A percentile compares a stretch with the other conserved stretches of the same genome.
phyloP scores from a whole-genome alignment of 2,888 invertebrate genomes.

The Panorpa germanica region DNA sequence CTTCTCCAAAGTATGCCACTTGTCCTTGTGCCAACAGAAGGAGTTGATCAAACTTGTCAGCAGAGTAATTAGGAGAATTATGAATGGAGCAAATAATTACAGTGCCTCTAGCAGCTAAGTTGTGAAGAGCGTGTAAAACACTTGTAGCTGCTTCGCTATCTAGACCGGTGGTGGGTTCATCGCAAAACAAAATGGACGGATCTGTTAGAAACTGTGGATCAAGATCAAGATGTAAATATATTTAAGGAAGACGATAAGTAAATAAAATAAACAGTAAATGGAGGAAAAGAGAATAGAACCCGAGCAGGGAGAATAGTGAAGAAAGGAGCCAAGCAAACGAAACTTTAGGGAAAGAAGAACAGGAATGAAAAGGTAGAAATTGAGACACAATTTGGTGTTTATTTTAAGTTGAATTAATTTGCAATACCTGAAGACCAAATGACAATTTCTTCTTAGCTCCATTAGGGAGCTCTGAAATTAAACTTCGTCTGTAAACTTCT shows the following conservation, averaged over 20 bases:
- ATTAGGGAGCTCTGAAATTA: too few relatives aligned
- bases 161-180: constrained; percentile 84
- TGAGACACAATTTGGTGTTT: too few relatives aligned
- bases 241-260: too few relatives aligned
- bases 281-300: constrained; percentile 8
- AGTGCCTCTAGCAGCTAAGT: constrained; percentile 45
- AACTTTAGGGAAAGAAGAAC: too few relatives aligned
- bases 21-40: constrained; percentile 59
- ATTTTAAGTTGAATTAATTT: neutral
- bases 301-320: too few relatives aligned
- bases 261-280: too few relatives aligned
- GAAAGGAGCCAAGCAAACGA: too few relatives aligned
- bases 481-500: too few relatives aligned
- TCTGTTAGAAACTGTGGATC: constrained; percentile 70
- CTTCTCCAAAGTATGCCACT: constrained; percentile 59
- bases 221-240: too few relatives aligned
- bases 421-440: constrained; percentile 61
- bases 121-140: constrained; percentile 50
- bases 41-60: constrained; percentile 64
- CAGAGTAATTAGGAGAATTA: constrained; percentile 76
- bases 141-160: constrained; percentile 77
- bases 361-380: too few relatives aligned
- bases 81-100: constrained; percentile 77
- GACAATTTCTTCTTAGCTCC: constrained; percentile 73
- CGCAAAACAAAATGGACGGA: constrained; percentile 78